Percentiles rank a stretch among this genome's conserved stretches.
Evolutionary conservation across 2,888 invertebrate genomes (phyloP).

Genomic region (Drosophila colorata): DNA sequence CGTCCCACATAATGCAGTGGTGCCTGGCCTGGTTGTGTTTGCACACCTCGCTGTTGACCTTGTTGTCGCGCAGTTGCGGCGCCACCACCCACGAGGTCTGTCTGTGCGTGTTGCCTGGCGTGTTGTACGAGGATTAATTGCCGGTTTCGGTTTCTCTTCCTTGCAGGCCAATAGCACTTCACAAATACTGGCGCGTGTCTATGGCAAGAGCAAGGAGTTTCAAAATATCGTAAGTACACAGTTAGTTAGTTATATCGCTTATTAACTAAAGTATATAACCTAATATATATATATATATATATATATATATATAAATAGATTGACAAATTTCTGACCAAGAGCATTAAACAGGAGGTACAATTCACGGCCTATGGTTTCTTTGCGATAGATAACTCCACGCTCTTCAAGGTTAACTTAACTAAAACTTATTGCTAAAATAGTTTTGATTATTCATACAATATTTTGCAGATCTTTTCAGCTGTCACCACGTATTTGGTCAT

Average conservation of each 20-base stretch:
- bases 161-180: conserved; percentile 83
- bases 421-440: neutral
- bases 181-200: conserved; percentile 82
- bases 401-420: conserved; percentile 80
- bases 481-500: conserved; percentile 85
- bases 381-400: conserved; percentile 83
- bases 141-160: conserved; percentile 9
- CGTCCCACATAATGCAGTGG: conserved; percentile 72
- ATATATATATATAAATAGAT: conserved; percentile 68
- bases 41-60: conserved; percentile 71
- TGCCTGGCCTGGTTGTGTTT: conserved; percentile 75
- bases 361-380: conserved; percentile 85
- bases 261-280: neutral
- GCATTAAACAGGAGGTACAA: conserved; percentile 83
- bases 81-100: conserved; percentile 80
- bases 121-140: neutral
- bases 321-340: conserved; percentile 84
- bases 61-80: conserved; percentile 79
- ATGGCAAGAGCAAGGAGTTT: conserved; percentile 81
- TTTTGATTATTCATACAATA: neutral
- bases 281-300: no score
- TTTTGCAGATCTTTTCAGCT: conserved; percentile 83
- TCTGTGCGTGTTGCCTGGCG: neutral
- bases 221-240: conserved; percentile 81
- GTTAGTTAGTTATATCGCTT: no score